Conservation (phyloP, 2,888 invertebrate genomes). For the Eilema caniola region DNA sequence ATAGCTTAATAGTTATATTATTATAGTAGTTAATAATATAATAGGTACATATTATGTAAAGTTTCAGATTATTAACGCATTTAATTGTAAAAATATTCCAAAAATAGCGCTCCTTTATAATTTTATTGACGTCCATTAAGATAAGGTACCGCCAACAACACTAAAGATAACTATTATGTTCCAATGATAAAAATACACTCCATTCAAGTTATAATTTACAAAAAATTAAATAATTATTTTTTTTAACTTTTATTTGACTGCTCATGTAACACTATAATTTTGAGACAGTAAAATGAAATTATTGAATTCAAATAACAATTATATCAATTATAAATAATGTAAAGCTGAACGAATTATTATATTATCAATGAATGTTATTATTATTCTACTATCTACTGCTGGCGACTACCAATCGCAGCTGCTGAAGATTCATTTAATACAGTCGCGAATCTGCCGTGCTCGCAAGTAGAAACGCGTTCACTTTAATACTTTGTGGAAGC, state of each 20-base stretch:
- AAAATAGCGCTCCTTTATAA: constrained; percentile 2
- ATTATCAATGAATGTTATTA: background rate
- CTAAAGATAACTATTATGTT: constrained; percentile 1
- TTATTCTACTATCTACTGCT: background rate
- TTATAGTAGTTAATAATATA: background rate
- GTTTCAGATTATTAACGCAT: constrained; percentile 4
- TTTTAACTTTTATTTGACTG: background rate
- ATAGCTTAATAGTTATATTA: background rate
- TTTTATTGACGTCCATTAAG: background rate
- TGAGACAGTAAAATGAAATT: background rate
- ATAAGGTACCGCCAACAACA: background rate
- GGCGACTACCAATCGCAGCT: constrained; percentile 25
- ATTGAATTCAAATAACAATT: background rate
- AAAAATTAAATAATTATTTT: background rate
- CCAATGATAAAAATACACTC: background rate
- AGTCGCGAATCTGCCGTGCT: constrained; percentile 43
- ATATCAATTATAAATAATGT: background rate
- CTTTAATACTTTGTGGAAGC: constrained; percentile 55
- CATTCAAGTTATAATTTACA: background rate
- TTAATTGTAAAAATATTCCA: constrained; percentile 16
- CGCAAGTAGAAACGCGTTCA: constrained; percentile 47
- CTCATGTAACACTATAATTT: background rate
- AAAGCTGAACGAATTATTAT: background rate
- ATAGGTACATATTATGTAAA: background rate
- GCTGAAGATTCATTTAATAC: background rate